These are phyloP conservation scores for Otis tarda DNA, from an alignment of 2,113 vertebrate species.

Conservation along the genomic window DNA sequence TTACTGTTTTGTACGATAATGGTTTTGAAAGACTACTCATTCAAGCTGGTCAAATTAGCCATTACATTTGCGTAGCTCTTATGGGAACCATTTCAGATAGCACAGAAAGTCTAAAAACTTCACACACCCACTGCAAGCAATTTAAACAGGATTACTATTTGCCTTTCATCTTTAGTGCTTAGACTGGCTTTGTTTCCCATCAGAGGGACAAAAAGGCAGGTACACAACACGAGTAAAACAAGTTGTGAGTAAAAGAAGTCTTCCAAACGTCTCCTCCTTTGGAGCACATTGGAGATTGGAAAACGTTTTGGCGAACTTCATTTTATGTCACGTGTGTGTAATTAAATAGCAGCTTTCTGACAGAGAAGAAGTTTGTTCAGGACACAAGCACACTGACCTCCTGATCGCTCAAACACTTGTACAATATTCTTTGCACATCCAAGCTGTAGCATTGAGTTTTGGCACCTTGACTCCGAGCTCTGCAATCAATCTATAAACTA, in stretches of 20 bases:
- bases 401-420: not conserved
- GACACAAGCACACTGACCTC: rapidly evolving
- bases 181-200: not conserved
- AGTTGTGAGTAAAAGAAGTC: not conserved
- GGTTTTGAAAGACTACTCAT: slow-evolving; percentile 59
- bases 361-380: not conserved
- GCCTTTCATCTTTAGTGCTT: not conserved
- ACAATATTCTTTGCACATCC: not conserved
- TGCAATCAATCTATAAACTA: not conserved
- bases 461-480: not conserved
- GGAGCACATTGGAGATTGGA: rapidly evolving
- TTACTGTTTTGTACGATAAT: not conserved
- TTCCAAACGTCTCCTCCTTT: not conserved
- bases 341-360: not conserved
- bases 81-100: not conserved
- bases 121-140: not conserved
- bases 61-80: slow-evolving; percentile 42
- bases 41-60: slow-evolving; percentile 57
- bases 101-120: not conserved
- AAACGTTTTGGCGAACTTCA: not conserved
- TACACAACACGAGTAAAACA: rapidly evolving
- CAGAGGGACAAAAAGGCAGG: not conserved
- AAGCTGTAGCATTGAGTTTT: not conserved
- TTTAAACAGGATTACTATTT: not conserved
- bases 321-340: not conserved